Conservation (phyloP, 2,888 invertebrate genomes). For the Drosophila infuscata region DNA sequence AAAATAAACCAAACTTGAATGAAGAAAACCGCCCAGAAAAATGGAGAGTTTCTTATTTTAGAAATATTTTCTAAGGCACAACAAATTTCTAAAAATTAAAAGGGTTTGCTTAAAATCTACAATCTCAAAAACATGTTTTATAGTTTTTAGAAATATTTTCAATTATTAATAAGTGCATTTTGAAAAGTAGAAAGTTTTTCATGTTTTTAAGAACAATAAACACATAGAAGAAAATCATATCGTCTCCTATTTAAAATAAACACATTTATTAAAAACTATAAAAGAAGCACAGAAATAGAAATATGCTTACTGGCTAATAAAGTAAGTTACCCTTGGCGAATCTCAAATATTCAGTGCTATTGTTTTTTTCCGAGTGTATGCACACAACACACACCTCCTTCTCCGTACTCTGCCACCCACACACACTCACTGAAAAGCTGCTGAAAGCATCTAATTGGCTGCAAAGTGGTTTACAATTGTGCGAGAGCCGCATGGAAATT, state of each 20-base stretch:
- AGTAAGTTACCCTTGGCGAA: too few species aligned
- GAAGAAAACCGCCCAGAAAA: neutral
- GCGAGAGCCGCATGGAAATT: conserved; percentile 50
- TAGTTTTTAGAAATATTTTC: too few species aligned
- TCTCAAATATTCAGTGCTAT: neutral
- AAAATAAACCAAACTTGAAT: neutral
- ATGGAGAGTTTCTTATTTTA: too few species aligned
- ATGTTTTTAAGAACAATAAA: neutral
- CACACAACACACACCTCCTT: neutral
- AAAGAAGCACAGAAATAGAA: too few species aligned
- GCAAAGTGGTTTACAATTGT: conserved; percentile 70
- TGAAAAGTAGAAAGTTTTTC: neutral
- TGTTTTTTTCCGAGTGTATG: neutral
- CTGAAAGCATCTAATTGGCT: conserved; percentile 78
- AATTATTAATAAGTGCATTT: too few species aligned
- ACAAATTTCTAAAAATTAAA: too few species aligned
- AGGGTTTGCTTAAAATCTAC: too few species aligned
- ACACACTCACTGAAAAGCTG: conserved; percentile 38
- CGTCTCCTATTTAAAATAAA: too few species aligned
- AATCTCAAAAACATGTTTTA: too few species aligned
- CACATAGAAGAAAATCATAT: neutral
- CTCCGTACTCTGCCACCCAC: neutral
- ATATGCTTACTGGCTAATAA: too few species aligned
- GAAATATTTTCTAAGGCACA: too few species aligned
- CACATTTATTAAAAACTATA: neutral